Evolutionary conservation across 2,797 vertebrate genomes (phyloP), one percentile per base, ranked within the genome.

Genomic region (Erpetoichthys calabaricus): DNA sequence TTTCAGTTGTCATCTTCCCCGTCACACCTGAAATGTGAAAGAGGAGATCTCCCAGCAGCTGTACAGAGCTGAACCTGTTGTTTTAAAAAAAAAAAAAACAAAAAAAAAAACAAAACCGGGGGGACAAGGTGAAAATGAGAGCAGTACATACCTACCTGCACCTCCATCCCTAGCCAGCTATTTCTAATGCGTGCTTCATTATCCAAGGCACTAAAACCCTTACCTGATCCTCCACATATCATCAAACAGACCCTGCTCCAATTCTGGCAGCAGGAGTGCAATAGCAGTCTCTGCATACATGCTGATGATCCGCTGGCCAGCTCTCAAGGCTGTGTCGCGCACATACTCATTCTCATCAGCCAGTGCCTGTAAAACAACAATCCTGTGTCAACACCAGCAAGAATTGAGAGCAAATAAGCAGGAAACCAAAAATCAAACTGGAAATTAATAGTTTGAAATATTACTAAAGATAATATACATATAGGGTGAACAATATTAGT

Each of bases 1-100:
- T 98, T 76, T 99, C 96, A 5, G 96, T 99, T 44, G 96, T 99
- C 96, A 99, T 99, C 81, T 99, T 99, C 57, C 96, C 96, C 1
- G 96, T 92, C 67, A 99, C 96, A 58, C 96, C 96, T 1, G 96
- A 99, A 74, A 99, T 97, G 56, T 99, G 95, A 84, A 99, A 99
- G 1, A 99, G 73, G 60, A 99, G 86, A 68, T 99, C 96, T 62
- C 96, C 96, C 5, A 99, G 92, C 67, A 99, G 86, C 78, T 99
- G 96, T 66, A 99, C 95, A 1, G 96, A 99, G 74, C 96, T 99
- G 76, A 97, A 99, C 75, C 96, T 99, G 69, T 6, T 25, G 25
- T 25, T n/a, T n/a, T n/a, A n/a, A n/a, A n/a, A n/a, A n/a, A 52
- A 45, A 42, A 7, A 47, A 54, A 61, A 51, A n/a, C 25, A 25